Conservation (phyloP, 2,888 invertebrate species). For the Arenicola marina region DNA sequence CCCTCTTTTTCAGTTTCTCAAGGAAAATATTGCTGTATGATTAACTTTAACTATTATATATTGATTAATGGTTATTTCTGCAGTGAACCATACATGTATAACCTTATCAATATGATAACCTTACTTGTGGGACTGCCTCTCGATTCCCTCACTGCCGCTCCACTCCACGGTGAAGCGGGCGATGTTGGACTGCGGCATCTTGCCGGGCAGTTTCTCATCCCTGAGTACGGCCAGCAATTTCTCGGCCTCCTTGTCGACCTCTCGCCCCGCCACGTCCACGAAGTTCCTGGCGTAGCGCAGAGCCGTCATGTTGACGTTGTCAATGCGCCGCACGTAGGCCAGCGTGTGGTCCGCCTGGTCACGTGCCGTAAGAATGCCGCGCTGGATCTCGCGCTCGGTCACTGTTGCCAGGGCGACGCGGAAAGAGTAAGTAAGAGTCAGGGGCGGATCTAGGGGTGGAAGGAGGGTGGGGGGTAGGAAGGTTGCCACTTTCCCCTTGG, state of each 20-base stretch:
- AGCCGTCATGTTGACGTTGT: slow-evolving; percentile 88
- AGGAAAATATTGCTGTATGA: no score
- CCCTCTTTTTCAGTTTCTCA: no score
- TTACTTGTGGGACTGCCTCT: slow-evolving; percentile 88
- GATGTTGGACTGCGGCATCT: slow-evolving; percentile 42
- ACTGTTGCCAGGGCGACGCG: no score
- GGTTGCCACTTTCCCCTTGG: neutral
- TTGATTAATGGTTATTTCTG: no score
- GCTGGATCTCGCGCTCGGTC: slow-evolving; percentile 96
- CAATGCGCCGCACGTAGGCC: slow-evolving; percentile 90
- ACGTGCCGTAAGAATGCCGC: slow-evolving; percentile 89
- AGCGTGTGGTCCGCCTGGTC: slow-evolving; percentile 91
- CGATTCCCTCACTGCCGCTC: slow-evolving; percentile 88
- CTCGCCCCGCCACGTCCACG: slow-evolving; percentile 75
- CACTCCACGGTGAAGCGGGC: slow-evolving; percentile 80
- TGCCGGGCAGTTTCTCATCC: slow-evolving; percentile 13
- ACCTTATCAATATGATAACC: no score
- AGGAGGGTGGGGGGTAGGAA: neutral
- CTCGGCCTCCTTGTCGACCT: slow-evolving; percentile 90
- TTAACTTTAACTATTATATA: no score
- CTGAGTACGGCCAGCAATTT: slow-evolving; percentile 84
- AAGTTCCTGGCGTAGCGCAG: slow-evolving; percentile 77
- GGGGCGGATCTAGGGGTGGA: neutral
- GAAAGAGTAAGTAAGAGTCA: no score
- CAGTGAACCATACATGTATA: no score